Evolutionary conservation across 2,113 vertebrate species (phyloP).

Genomic region (Myocastor coypus): DNA sequence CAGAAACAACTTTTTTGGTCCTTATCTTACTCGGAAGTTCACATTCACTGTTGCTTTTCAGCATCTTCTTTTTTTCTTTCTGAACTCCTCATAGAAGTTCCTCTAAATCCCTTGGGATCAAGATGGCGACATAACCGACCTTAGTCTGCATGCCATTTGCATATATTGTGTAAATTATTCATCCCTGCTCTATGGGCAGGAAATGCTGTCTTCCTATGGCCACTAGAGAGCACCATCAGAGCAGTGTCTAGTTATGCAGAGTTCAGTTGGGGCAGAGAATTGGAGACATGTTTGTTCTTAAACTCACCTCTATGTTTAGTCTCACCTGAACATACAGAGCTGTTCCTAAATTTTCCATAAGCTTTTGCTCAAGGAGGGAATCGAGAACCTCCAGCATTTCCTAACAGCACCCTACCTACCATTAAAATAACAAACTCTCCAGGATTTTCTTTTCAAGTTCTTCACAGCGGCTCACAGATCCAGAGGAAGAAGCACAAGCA

Average conservation of each 20-base stretch:
- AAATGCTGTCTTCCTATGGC: slow-evolving; percentile 18
- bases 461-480: neutral
- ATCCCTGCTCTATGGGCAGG: neutral
- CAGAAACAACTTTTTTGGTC: neutral
- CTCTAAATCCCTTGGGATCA: neutral
- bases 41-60: neutral
- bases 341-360: neutral
- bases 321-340: neutral
- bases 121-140: neutral
- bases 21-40: neutral
- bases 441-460: neutral
- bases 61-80: neutral
- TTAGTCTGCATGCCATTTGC: neutral
- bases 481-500: neutral
- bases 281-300: neutral
- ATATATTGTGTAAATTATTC: neutral
- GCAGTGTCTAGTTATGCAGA: neutral
- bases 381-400: neutral
- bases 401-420: neutral
- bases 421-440: neutral
- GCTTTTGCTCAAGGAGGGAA: neutral
- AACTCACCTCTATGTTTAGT: neutral
- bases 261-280: neutral
- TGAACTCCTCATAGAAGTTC: neutral
- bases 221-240: slow-evolving; percentile 72